Base-by-base conservation (phyloP, 2,888 invertebrate genomes). In the Bombylius discolor region DNA sequence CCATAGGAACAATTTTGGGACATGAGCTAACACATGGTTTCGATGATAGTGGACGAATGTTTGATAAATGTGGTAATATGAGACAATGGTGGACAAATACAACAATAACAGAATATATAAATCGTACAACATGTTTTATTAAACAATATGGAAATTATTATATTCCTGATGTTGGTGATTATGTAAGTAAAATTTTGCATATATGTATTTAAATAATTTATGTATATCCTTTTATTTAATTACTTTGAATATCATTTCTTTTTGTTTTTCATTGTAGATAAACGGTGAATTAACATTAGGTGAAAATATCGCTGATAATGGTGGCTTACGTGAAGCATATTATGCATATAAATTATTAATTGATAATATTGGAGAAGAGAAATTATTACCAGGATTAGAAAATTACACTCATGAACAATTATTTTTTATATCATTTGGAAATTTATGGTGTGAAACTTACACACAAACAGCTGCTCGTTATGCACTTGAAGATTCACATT, bases 31-130 rank as follows among this genome's bases (percentile, higher is more conserved):
- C 81, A 5, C 82, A 82, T 64, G 82, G 82, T 5, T 74, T 73
- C 55, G 73, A 73, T 59, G 72, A 74, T 59, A 74, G 67, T 58
- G 75, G 94, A 13, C 81, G 91, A 51, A 84, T 87, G 66, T 93
- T 86, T 65, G 92, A 95, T 68, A 85, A 85, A 66, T 78, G 82
- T 62, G 95, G 95, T 12, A 91, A 91, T 72, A 77, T 89, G 65
- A 74, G 85, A n/a, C 86, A 89, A 59, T 95, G 94, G 94, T 95
- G 94, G 94, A 83, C 84, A 3, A 85, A 88, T 63, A 75, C 76
- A 48, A 91, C 92, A 0, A 82, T 89, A 50, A 73, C 77, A 13
- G 82, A 83, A 31, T 96, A 90, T 70, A 80, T 84, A 52, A 81
- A 86, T 61, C 82, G 84, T 66, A 84, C 89, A 0, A 76, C 84